These are phyloP conservation scores for Leptinotarsa defecta DNA, from an alignment of 1,140 invertebrate genomes.

Conservation along the genomic window DNA sequence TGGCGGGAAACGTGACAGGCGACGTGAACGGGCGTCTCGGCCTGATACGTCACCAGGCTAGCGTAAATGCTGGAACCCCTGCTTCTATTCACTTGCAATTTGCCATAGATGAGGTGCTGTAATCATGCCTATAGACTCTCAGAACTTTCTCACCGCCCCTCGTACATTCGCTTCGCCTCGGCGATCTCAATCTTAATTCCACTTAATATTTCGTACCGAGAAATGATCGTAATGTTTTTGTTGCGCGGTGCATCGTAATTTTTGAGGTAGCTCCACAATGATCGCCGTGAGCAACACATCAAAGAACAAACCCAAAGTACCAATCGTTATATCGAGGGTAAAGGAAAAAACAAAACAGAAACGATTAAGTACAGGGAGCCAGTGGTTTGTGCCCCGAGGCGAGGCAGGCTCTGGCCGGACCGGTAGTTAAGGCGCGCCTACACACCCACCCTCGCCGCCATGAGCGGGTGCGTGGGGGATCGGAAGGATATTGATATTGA, in stretches of 20 bases:
- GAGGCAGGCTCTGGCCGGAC: constrained; percentile 26
- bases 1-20: no score
- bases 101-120: no score
- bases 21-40: no score
- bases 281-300: constrained; percentile 28
- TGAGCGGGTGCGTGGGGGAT: background rate
- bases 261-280: constrained; percentile 32
- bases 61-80: no score
- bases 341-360: constrained; percentile 23
- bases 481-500: background rate
- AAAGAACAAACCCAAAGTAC: constrained; percentile 30
- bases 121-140: no score
- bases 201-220: constrained; percentile 32
- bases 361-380: constrained; percentile 32
- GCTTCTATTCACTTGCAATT: no score
- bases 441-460: constrained; percentile 32
- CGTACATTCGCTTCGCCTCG: background rate
- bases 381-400: constrained; percentile 24
- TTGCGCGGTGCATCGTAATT: constrained; percentile 30
- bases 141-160: background rate
- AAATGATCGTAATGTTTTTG: constrained; percentile 23
- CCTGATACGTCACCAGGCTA: no score
- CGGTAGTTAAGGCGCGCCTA: constrained; percentile 33
- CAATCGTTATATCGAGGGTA: constrained; percentile 26
- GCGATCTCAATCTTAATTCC: constrained; percentile 30